Evolutionary conservation across 2,888 invertebrate genomes (phyloP), one percentile per base, ranked within the genome.

Genomic region (Gerris lacustris): DNA sequence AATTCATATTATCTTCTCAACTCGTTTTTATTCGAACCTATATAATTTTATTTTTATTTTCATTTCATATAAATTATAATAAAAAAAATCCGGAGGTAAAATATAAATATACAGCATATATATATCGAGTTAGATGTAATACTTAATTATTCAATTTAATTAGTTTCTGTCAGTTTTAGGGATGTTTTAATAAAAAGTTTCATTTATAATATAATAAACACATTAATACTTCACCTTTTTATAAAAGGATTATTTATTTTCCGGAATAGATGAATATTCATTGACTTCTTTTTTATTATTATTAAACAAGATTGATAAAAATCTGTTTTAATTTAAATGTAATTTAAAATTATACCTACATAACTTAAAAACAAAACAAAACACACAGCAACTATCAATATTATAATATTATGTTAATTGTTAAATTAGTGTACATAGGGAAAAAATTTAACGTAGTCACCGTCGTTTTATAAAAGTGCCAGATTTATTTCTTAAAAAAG

Each of bases 171-270:
- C 55, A 9, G 55, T 55, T 55, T 55, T 11, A 55, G 55, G 11
- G 15, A 55, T 55, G 55, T 55, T 55, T 55, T 9, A 15, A 55
- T 55, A 55, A 55, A 55, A 15, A 55, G 15, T 15, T 15, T 55
- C 55, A 55, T 55, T 55, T 55, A 55, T 55, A 55, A 55, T 55
- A 55, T 55, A 55, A 55, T 55, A 55, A 55, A 55, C 55, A 55
- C 55, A 55, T 55, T 55, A 55, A 9, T 55, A 55, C 55, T 11
- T 55, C 15, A 4, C 15, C 15, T 9, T 31, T 31, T 31, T 31
- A 31, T 31, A 31, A 31, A 31, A 31, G 31, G 31, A 31, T 31
- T 31, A 31, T 31, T 31, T 31, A 31, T 31, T 31, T 55, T 55
- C 9, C 9, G 15, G 55, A 55, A 55, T 55, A 2, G 15, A 55